A percentile compares a stretch with the other conserved stretches of the same genome.
Evolutionary conservation across 2,113 vertebrate species (phyloP).

Genomic region (Limanda limanda): DNA sequence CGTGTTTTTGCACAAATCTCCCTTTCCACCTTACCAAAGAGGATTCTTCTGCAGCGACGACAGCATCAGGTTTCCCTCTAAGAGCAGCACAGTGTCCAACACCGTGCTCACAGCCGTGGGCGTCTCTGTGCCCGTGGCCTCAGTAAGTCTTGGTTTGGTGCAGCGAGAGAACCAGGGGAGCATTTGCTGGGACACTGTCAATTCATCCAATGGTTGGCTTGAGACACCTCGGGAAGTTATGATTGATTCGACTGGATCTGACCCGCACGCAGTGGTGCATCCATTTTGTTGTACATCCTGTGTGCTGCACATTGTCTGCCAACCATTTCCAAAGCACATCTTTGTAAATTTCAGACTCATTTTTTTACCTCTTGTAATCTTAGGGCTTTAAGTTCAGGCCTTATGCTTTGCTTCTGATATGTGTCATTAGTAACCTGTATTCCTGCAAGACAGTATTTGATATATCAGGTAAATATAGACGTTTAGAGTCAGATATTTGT

Average conservation of each 20-base stretch:
- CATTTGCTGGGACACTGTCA: conserved; percentile 18
- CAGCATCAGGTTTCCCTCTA: conserved; percentile 70
- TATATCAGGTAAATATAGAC: too few relatives aligned
- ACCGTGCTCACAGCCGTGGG: conserved; percentile 78
- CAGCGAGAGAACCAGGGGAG: conserved; percentile 36
- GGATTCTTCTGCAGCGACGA: conserved; percentile 77
- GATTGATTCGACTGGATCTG: conserved; percentile 25
- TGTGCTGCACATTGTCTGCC: conserved; percentile 3
- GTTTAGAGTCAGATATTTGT: too few relatives aligned
- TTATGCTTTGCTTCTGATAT: not conserved
- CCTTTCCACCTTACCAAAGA: conserved; percentile 72
- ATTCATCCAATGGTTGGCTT: conserved; percentile 32
- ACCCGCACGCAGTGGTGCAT: conserved; percentile 7
- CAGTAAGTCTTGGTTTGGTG: conserved; percentile 82
- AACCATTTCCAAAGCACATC: conserved; percentile 28
- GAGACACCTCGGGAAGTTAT: conserved; percentile 14
- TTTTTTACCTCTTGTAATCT: too few relatives aligned
- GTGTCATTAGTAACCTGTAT: too few relatives aligned
- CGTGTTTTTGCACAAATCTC: conserved; percentile 75
- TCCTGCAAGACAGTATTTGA: not conserved
- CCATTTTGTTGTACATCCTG: conserved; percentile 21
- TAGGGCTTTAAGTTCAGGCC: not conserved
- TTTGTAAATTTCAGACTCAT: not conserved
- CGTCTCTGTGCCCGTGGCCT: conserved; percentile 76
- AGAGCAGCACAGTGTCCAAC: conserved; percentile 80